These are phyloP conservation scores for Oscheius onirici DNA, from an alignment of 2,888 invertebrate species.

Conservation along the genomic window DNA sequence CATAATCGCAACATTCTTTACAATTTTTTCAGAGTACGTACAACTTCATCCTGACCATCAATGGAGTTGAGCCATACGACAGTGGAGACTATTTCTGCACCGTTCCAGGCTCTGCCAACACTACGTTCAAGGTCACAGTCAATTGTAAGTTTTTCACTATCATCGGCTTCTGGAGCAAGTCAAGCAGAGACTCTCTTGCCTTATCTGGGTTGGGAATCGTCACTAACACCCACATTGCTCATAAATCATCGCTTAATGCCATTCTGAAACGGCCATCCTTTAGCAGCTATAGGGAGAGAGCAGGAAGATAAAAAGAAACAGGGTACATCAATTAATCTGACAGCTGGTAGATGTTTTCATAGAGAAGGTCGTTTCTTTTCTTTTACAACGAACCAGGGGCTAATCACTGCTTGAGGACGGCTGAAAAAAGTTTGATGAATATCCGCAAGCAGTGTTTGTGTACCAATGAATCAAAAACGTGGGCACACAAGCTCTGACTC, in stretches of 20 bases:
- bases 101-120: conserved; percentile 32
- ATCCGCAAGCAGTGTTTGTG: conserved; percentile 12
- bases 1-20: neutral
- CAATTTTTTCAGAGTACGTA: conserved; percentile 11
- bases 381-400: conserved; percentile 2
- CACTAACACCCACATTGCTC: conserved; percentile 25
- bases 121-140: conserved; percentile 38
- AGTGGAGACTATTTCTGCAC: conserved; percentile 55
- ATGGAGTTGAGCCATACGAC: conserved; percentile 54
- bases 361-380: conserved; percentile 5
- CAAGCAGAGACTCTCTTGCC: neutral
- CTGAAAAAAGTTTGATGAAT: conserved; percentile 22
- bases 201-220: conserved; percentile 18
- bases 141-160: conserved; percentile 39
- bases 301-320: neutral
- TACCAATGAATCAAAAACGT: conserved; percentile 33
- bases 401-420: conserved; percentile 6
- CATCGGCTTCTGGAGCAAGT: neutral
- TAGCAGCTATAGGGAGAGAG: conserved; percentile 7
- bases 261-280: conserved; percentile 12
- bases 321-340: neutral
- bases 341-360: conserved; percentile 4
- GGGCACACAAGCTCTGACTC: neutral
- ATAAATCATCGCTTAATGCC: conserved; percentile 32
- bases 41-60: conserved; percentile 59